Evolutionary conservation across 2,797 vertebrate genomes (phyloP), one percentile per base, ranked within the genome.

Genomic region (Peromyscus melanophrys): DNA sequence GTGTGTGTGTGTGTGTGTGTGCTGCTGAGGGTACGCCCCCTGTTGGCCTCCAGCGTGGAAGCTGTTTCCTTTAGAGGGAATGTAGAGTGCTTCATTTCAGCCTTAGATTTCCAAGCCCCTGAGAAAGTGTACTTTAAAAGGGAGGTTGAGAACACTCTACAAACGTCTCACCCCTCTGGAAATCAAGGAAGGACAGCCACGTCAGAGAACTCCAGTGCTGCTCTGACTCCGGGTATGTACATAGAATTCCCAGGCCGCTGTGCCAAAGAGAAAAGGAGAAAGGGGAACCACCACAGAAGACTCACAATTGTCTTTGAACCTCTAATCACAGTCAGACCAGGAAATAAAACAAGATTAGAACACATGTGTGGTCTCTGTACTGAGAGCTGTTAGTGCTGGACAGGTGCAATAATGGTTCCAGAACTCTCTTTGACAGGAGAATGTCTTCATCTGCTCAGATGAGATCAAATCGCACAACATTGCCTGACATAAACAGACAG

Each of bases 301-400:
- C 76, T 92, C 90, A 93, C 9, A 5, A 0, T 9, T 97, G 75
- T 80, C 94, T 83, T 92, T 80, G 95, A 97, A 96, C 87, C 10
- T 73, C 93, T 96, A 92, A 87, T 9, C 7, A 67, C 46, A 98
- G 91, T 61, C 16, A 96, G 55, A 73, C 25, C 21, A 84, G 75
- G 40, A 97, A 96, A 97, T 85, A 59, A 97, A 91, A 23, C 80
- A 71, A 92, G 89, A 95, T 95, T 81, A 84, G 95, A 85, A 95
- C 89, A 88, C 34, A 17, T 85, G 31, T 82, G 63, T 91, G 61
- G n/a, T 77, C 46, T 97, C 90, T 96, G 75, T 9, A 83, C 31
- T 59, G 57, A 97, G 97, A 86, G 84, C 31, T 90, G 67, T 7
- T 89, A 49, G 81, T 89, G 34, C 52, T 97, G 97, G 92, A 93